Percentiles rank a stretch among this genome's conserved stretches.
Evolutionary conservation across 2,797 vertebrate species (phyloP).

Genomic region (Lutjanus campechanus): DNA sequence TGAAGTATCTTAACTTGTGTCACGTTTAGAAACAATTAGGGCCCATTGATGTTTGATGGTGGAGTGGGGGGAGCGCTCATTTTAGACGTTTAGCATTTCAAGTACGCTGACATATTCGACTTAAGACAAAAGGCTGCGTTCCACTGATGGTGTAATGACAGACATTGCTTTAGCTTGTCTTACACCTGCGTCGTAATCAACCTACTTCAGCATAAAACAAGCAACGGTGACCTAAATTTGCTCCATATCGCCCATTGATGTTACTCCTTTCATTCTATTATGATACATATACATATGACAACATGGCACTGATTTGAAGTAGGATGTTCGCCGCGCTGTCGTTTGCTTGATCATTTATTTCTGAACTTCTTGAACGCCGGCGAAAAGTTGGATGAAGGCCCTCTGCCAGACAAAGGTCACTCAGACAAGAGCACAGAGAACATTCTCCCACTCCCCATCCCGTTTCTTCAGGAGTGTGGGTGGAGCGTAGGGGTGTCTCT

Average conservation of each 20-base stretch:
- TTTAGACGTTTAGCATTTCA: slow-evolving; percentile 84
- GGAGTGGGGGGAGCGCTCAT: slow-evolving; percentile 68
- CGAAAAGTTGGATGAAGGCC: slow-evolving; percentile 68
- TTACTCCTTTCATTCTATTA: slow-evolving; percentile 73
- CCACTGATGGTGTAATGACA: slow-evolving; percentile 60
- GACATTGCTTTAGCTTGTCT: slow-evolving; percentile 73
- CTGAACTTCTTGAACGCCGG: slow-evolving; percentile 44
- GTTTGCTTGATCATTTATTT: slow-evolving; percentile 54
- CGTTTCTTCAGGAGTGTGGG: slow-evolving; percentile 68
- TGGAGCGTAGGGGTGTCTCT: slow-evolving; percentile 72
- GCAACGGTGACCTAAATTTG: slow-evolving; percentile 73
- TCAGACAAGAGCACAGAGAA: slow-evolving; percentile 68
- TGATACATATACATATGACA: slow-evolving; percentile 66
- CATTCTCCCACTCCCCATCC: slow-evolving; percentile 61
- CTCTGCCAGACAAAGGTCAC: slow-evolving; percentile 77
- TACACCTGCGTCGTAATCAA: slow-evolving; percentile 70
- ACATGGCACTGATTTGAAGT: slow-evolving; percentile 56
- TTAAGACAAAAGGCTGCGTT: slow-evolving; percentile 57
- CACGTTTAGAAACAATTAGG: slow-evolving; percentile 86
- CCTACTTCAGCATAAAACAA: slow-evolving; percentile 60
- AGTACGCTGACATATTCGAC: slow-evolving; percentile 66
- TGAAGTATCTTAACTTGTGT: slow-evolving; percentile 81
- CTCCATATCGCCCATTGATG: slow-evolving; percentile 68
- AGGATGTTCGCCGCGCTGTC: slow-evolving; percentile 21
- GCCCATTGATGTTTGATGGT: slow-evolving; percentile 78